Evolutionary conservation across 2,888 invertebrate species (phyloP).

Genomic region (Apodemia duryi): DNA sequence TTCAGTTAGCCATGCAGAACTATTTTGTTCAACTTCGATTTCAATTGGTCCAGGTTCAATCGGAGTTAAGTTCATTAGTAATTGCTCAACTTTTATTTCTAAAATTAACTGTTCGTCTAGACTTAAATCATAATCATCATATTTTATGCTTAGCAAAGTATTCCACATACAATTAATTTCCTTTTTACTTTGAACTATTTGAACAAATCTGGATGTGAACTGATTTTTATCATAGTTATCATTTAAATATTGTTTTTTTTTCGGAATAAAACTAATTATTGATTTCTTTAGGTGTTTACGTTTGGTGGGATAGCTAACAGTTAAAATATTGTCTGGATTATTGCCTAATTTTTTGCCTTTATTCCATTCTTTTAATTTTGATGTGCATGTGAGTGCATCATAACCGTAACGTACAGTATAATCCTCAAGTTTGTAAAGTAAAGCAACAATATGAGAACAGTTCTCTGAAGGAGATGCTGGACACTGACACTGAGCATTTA

Average conservation of each 20-base stretch:
- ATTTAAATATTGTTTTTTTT: slow-evolving; percentile 9
- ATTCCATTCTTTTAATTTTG: too few species aligned
- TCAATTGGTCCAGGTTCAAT: too few species aligned
- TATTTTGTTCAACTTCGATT: too few species aligned
- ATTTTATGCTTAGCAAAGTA: slow-evolving; percentile 1
- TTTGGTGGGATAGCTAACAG: too few species aligned
- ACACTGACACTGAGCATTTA: slow-evolving; percentile 1
- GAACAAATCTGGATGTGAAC: slow-evolving; percentile 5
- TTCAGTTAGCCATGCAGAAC: too few species aligned
- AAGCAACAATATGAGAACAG: slow-evolving; percentile 3
- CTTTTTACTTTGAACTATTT: slow-evolving; percentile 6
- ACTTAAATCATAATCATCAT: background rate
- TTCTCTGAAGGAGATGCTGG: slow-evolving; percentile 5
- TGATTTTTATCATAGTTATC: slow-evolving; percentile 3
- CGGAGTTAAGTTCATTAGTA: too few species aligned
- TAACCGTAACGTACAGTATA: slow-evolving; percentile 8
- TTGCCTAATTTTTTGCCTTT: too few species aligned
- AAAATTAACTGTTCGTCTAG: background rate
- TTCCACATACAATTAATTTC: background rate
- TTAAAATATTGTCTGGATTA: too few species aligned
- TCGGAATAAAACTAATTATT: too few species aligned
- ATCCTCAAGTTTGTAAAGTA: slow-evolving; percentile 7
- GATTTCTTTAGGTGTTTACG: too few species aligned
- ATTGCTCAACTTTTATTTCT: background rate
- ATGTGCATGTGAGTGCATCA: too few species aligned